These are phyloP conservation scores for Cranoglanis bouderius DNA, from an alignment of 2,113 vertebrate genomes.

Conservation along the genomic window DNA sequence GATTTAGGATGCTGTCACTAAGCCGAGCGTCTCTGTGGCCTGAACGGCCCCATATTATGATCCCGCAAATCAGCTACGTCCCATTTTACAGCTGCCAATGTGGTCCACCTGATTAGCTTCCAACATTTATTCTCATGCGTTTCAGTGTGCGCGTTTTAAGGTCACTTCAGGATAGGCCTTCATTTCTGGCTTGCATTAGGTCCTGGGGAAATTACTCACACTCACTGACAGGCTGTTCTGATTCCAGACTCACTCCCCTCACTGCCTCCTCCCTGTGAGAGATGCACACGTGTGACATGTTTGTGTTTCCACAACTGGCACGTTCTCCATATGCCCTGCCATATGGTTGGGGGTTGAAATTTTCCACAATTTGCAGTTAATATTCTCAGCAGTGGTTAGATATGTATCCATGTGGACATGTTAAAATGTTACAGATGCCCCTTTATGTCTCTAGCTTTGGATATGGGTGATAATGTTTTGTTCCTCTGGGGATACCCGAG, in stretches of 20 bases:
- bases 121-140: neutral
- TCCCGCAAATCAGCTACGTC: neutral
- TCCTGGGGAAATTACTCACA: slow-evolving; percentile 5
- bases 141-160: slow-evolving; percentile 2
- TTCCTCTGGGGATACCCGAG: neutral
- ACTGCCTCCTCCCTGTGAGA: slow-evolving; percentile 39
- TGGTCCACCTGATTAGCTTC: slow-evolving; percentile 8
- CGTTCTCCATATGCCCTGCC: slow-evolving; percentile 2
- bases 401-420: neutral
- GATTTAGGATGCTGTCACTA: slow-evolving; percentile 14
- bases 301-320: slow-evolving; percentile 31
- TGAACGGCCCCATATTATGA: slow-evolving; percentile 2
- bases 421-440: neutral
- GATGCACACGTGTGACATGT: slow-evolving; percentile 33
- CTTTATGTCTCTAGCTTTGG: neutral
- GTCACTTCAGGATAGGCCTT: slow-evolving; percentile 25
- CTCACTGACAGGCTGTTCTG: neutral
- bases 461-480: neutral
- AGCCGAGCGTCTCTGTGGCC: neutral
- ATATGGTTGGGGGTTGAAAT: neutral
- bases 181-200: slow-evolving; percentile 22
- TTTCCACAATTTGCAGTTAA: slow-evolving; percentile 18
- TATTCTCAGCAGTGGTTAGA: neutral
- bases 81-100: neutral
- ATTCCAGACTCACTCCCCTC: neutral